Conservation (phyloP, 1,140 invertebrate genomes). For the Aphaenogaster floridana region DNA sequence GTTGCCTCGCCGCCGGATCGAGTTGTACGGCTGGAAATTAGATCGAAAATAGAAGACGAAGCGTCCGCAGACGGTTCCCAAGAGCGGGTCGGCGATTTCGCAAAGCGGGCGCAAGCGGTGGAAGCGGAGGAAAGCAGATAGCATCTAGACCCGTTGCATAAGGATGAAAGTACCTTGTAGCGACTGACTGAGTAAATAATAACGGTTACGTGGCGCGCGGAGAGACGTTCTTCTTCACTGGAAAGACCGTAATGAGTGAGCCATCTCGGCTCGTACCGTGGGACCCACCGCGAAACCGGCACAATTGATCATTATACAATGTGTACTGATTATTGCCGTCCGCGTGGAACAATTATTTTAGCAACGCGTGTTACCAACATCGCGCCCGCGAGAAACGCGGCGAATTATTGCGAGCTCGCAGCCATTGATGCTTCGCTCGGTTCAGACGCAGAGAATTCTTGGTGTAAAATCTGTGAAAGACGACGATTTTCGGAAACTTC, state of each 20-base stretch:
- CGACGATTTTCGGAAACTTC: neutral
- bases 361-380: constrained; percentile 21
- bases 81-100: constrained; percentile 73
- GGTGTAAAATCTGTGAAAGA: neutral
- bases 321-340: constrained; percentile 63
- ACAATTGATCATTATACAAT: constrained; percentile 76
- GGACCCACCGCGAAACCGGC: constrained; percentile 69
- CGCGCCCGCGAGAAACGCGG: constrained; percentile 29
- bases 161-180: constrained; percentile 85
- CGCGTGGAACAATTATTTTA: constrained; percentile 67
- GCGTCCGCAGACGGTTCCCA: constrained; percentile 60
- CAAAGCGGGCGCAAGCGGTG: constrained; percentile 64
- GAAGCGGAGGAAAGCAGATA: constrained; percentile 79
- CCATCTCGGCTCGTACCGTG: constrained; percentile 70
- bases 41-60: constrained; percentile 55
- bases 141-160: constrained; percentile 83
- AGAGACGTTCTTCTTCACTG: constrained; percentile 67
- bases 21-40: constrained; percentile 40
- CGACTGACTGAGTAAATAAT: constrained; percentile 85
- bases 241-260: constrained; percentile 80
- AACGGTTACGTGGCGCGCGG: constrained; percentile 82
- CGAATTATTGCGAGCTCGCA: constrained; percentile 4
- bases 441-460: neutral
- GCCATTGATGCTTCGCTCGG: constrained; percentile 10
- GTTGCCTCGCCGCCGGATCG: neutral